Evolutionary conservation across 2,888 invertebrate genomes (phyloP).

Genomic region (Patella caerulea): DNA sequence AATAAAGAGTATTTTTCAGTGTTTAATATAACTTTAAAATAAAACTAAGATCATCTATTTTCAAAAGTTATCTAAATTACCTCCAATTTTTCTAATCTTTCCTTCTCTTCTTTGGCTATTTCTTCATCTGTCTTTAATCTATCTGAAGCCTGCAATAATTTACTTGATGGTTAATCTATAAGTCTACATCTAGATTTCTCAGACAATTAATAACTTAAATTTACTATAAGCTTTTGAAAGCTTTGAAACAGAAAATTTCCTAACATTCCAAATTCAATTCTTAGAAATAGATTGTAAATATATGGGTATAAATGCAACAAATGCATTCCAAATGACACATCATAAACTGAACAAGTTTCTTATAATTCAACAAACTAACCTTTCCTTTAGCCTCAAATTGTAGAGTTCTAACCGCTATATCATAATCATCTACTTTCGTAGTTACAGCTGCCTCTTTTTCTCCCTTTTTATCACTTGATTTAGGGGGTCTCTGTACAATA

Average conservation of each 20-base stretch:
- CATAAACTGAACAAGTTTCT: too few relatives aligned
- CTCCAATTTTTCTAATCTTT: constrained; percentile 84
- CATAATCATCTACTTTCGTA: constrained; percentile 80
- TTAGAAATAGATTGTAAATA: too few relatives aligned
- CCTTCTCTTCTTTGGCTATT: constrained; percentile 84
- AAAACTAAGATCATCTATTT: neutral
- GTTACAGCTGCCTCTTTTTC: constrained; percentile 75
- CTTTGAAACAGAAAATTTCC: too few relatives aligned
- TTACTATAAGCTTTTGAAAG: too few relatives aligned
- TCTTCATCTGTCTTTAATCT: constrained; percentile 88
- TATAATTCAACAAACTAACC: constrained; percentile 41
- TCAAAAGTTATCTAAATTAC: constrained; percentile 49
- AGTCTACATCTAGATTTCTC: neutral
- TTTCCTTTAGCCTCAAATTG: constrained; percentile 79
- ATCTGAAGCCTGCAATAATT: constrained; percentile 79
- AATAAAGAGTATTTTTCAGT: constrained; percentile 11
- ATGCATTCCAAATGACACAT: too few relatives aligned
- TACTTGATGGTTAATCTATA: constrained; percentile 12
- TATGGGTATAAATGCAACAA: too few relatives aligned
- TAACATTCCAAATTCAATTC: too few relatives aligned
- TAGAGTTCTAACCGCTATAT: constrained; percentile 84
- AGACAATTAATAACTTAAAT: too few relatives aligned
- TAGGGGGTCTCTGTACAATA: constrained; percentile 13
- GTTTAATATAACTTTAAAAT: neutral
- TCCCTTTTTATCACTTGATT: constrained; percentile 52